These are phyloP conservation scores for Tympanuchus pallidicinctus DNA, from an alignment of 2,113 vertebrate genomes.

Conservation along the genomic window DNA sequence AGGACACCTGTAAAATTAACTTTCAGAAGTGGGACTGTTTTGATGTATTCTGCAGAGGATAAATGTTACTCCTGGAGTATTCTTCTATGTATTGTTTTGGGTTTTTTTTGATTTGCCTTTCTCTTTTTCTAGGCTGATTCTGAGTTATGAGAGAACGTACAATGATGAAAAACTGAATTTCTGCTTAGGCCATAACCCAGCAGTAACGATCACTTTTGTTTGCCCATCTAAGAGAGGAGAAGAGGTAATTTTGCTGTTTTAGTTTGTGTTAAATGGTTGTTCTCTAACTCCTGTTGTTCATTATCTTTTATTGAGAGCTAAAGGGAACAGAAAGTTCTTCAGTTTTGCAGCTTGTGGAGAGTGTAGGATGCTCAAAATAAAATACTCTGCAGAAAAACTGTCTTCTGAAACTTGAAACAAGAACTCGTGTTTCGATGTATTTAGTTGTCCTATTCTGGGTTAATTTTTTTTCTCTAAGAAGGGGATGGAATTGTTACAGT, in stretches of 20 bases:
- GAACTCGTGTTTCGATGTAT: neutral
- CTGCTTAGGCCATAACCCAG: conserved; percentile 86
- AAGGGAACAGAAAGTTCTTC: neutral
- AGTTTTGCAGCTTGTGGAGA: neutral
- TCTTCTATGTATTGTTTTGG: neutral
- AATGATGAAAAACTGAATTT: conserved; percentile 65
- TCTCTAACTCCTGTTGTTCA: neutral
- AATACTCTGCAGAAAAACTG: neutral
- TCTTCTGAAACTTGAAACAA: neutral
- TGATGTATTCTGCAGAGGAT: neutral
- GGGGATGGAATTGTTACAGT: neutral
- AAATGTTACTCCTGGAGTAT: neutral
- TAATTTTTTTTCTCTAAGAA: neutral
- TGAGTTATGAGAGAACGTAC: conserved; percentile 80
- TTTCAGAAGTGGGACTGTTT: neutral
- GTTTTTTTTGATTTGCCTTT: neutral
- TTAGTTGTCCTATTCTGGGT: neutral
- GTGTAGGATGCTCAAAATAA: neutral
- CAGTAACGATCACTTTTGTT: conserved; percentile 89
- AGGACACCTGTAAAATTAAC: neutral
- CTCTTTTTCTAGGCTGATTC: conserved; percentile 78
- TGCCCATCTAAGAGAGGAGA: conserved; percentile 89
- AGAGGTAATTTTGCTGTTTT: conserved; percentile 66
- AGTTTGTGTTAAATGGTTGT: neutral
- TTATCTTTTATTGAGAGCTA: neutral